Evolutionary conservation across 1,140 invertebrate genomes (phyloP), one percentile per base, ranked within the genome.

Genomic region (Anastrepha ludens): DNA sequence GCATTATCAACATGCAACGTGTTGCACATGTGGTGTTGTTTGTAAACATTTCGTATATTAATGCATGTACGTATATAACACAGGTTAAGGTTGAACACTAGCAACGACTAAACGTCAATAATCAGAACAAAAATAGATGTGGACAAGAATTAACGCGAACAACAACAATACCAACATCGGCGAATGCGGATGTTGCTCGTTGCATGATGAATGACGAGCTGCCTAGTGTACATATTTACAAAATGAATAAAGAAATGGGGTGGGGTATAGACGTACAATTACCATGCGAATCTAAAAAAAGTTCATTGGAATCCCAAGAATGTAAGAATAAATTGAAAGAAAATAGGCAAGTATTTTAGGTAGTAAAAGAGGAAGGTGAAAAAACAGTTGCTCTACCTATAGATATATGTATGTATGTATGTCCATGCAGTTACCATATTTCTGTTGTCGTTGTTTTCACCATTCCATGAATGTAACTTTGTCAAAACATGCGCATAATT

Each of bases 401-500:
- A 29, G 29, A 29, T 29, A 29, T 29, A 29, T 29, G 29, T 1
- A 29, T 29, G 29, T 29, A 29, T 29, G 29, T 29, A 29, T 29
- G 29, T 29, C 0, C 29, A 29, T 29, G 29, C 1, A 29, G 29
- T 29, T 29, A 29, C 29, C 29, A 29, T 29, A 29, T 20, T n/a
- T 17, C 20, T 47, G 41, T 11, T 50, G 39, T n/a, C 41, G 17
- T 20, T 55, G n/a, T 86, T 86, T 86, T 50, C 39, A 4, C 44
- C 60, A 62, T 87, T 70, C 11, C 50, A 8, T 13, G 64, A 87
- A 64, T 55, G 86, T 86, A 86, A 86, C 86, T 64, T 86, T 50
- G 55, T 62, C 20, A 87, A 87, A 87, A 88, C 85, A 90, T 89
- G 89, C 91, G 90, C 90, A 90, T 91, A 91, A 91, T 91, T 91